These are phyloP conservation scores for Leptinotarsa lineolata DNA, from an alignment of 1,140 invertebrate species.

Conservation along the genomic window DNA sequence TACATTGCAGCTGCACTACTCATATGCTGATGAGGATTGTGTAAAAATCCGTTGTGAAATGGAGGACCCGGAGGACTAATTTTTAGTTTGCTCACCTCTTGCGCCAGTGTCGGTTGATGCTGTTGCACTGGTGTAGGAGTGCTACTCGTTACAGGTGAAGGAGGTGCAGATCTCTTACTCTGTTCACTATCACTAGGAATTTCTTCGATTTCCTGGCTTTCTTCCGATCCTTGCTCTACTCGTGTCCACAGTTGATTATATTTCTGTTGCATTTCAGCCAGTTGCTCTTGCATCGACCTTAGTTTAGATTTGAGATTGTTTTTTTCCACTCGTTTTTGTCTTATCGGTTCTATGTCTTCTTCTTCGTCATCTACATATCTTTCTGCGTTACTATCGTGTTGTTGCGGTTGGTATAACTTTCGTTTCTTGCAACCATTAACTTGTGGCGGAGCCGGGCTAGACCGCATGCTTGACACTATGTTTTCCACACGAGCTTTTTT, in stretches of 20 bases:
- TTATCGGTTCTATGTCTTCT: conserved; percentile 75
- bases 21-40: conserved; percentile 63
- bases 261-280: conserved; percentile 88
- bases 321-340: conserved; percentile 82
- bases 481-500: conserved; percentile 93
- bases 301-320: conserved; percentile 83
- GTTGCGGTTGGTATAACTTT: conserved; percentile 95
- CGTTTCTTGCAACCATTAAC: conserved; percentile 94
- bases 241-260: conserved; percentile 84
- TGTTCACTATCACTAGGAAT: conserved; percentile 70
- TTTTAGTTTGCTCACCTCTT: conserved; percentile 75
- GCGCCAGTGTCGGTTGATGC: conserved; percentile 64
- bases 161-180: conserved; percentile 60
- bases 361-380: conserved; percentile 77
- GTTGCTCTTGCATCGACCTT: conserved; percentile 83
- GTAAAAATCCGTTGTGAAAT: conserved; percentile 58
- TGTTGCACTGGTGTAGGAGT: conserved; percentile 61
- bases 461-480: conserved; percentile 89
- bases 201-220: conserved; percentile 74
- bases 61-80: conserved; percentile 61
- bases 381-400: conserved; percentile 80
- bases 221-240: conserved; percentile 75
- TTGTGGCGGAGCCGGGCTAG: conserved; percentile 73
- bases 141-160: conserved; percentile 64
- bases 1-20: conserved; percentile 77